Evolutionary conservation across 1,140 invertebrate genomes (phyloP), one percentile per base, ranked within the genome.

Genomic region (Atopsyche davidsoni): DNA sequence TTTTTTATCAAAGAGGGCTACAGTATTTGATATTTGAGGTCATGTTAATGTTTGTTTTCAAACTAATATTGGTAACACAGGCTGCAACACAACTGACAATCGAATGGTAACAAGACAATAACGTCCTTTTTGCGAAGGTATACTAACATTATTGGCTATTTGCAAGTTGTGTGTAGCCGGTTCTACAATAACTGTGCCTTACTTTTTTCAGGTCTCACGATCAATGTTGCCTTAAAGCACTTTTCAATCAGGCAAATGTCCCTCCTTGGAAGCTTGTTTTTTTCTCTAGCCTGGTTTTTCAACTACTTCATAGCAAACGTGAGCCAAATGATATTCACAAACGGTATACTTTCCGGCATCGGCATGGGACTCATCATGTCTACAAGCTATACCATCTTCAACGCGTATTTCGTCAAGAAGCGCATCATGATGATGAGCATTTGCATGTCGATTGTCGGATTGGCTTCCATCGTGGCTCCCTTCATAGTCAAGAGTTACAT

Each of bases 211-310:
- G 79, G 79, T 14, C 60, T 81, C 16, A 64, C 74, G 23, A 69
- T 78, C 23, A 79, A 78, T 39, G 56, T 68, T 9, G 62, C 80
- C n/a, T 68, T 75, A 1, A 76, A 75, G 48, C 73, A 60, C 11
- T 70, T 60, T 34, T 66, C 72, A 0, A 59, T 77, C 45, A 67
- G 75, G 22, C 51, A 59, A 11, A 73, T 78, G 23, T 78, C 76
- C 2, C 51, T 80, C 4, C 44, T 69, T 4, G 79, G 79, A 3
- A 72, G 75, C 2, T 2, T 65, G 0, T 44, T 78, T 16, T 16
- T 34, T 3, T 13, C 32, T 4, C 3, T n/a, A 3, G 3, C n/a
- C 11, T 34, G 32, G 32, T 3, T 34, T 11, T n/a, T 34, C 32
- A 34, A 16, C 32, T 13, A 13, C 32, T 34, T 34, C 32, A 34